Evolutionary conservation across 92 coral and sea anemone species (phyloP), one percentile per base, ranked within the genome.

Genomic region (Epizoanthus ramosus): DNA sequence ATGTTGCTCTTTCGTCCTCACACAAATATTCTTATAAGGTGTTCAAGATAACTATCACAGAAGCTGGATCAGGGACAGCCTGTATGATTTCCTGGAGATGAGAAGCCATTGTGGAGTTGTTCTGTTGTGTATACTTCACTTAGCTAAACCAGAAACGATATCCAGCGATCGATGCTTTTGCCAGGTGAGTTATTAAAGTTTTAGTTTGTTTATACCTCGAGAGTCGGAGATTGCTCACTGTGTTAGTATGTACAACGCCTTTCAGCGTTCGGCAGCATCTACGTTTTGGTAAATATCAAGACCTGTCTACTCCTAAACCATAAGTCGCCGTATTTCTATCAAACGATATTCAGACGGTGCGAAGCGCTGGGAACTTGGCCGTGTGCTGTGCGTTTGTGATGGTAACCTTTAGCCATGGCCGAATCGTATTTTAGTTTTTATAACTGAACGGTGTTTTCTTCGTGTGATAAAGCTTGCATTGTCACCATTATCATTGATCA

Each of bases 101-200:
- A 85, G 83, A 74, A 56, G 90, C 79, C 24, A 79, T 67, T 81
- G 22, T 75, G 71, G 57, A 47, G 52, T 85, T 79, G 84, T 47
- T 3, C 35, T 85, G 8, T 68, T 77, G 58, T 81, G 79, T 13
- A 50, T 89, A 53, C 57, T 86, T 61, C 79, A 59, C 79, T 70
- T 89, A 19, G 84, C 59, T 24, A 61, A 50, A 23, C 92, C 90
- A 13, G 77, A 76, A 68, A 16, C 57, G 58, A 23, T 84, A 24
- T 73, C 84, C 3, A 64, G 82, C 13, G 92, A 89, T 21, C 79
- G 90, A 81, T 89, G 92, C n/a, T 89, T 89, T 61, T 89, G 92
- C 61, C 83, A 86, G 92, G 92, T 86, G 0, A 73, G 80, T 56
- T 8, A 3, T n/a, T n/a, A n/a, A n/a, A n/a, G n/a, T n/a, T n/a